A percentile compares a stretch with the other conserved stretches of the same genome.
Evolutionary conservation across 1,140 invertebrate species (phyloP).

Genomic region (Hetaerina americana): DNA sequence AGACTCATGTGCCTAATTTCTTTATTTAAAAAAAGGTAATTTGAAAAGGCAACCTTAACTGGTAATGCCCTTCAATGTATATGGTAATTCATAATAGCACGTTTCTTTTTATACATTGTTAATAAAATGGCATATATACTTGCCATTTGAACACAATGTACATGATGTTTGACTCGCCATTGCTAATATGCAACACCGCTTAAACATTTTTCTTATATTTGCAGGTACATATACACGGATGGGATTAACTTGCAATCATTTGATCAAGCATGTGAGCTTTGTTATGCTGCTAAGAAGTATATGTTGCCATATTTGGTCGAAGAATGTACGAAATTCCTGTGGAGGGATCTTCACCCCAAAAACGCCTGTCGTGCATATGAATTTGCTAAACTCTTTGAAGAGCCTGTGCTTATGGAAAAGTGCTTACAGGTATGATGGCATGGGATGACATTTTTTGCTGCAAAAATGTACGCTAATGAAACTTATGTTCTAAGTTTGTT

Average conservation of each 20-base stretch:
- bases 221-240: slow-evolving; percentile 69
- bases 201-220: slow-evolving; percentile 21
- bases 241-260: slow-evolving; percentile 61
- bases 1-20: no score
- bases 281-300: slow-evolving; percentile 78
- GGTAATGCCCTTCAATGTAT: no score
- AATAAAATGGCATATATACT: no score
- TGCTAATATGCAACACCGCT: no score
- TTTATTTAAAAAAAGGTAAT: no score
- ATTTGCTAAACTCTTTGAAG: slow-evolving; percentile 71
- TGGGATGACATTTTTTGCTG: background rate
- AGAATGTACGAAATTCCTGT: slow-evolving; percentile 64
- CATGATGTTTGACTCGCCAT: no score
- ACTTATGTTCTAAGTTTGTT: background rate
- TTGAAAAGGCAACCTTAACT: no score
- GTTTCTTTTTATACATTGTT: no score
- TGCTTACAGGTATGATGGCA: slow-evolving; percentile 46
- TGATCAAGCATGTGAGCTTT: slow-evolving; percentile 70
- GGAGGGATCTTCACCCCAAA: slow-evolving; percentile 59
- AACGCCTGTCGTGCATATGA: slow-evolving; percentile 74
- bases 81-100: no score
- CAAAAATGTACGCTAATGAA: background rate
- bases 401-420: slow-evolving; percentile 62
- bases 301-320: slow-evolving; percentile 69
- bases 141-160: no score